A percentile compares a stretch with the other conserved stretches of the same genome.
Evolutionary conservation across 2,888 invertebrate species (phyloP).

Genomic region (Tipula helvola): DNA sequence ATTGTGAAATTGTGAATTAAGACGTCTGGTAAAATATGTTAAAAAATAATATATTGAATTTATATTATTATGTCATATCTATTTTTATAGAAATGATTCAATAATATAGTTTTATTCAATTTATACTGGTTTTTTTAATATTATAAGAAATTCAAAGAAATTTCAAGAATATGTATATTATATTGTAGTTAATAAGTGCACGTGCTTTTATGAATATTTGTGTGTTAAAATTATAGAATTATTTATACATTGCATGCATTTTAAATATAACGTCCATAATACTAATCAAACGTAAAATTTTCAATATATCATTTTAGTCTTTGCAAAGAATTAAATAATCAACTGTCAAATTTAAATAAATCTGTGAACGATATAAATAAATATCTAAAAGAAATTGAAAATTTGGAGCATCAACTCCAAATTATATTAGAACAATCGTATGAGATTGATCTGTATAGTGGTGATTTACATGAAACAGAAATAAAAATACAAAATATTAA

Average conservation of each 20-base stretch:
- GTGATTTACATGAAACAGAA: slow-evolving; percentile 52
- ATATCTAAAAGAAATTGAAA: slow-evolving; percentile 55
- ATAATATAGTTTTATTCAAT: neutral
- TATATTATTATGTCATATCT: slow-evolving; percentile 7
- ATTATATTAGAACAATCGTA: slow-evolving; percentile 51
- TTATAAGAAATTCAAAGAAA: neutral
- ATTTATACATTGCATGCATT: neutral
- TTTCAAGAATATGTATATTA: neutral
- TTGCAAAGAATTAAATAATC: neutral
- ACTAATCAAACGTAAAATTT: neutral
- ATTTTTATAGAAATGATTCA: slow-evolving; percentile 6
- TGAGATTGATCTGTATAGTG: slow-evolving; percentile 65
- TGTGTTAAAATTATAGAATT: neutral
- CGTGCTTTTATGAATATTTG: neutral
- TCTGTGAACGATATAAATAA: slow-evolving; percentile 66
- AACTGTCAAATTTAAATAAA: slow-evolving; percentile 45
- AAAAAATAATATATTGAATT: neutral
- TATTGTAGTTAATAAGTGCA: neutral
- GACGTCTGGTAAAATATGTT: neutral
- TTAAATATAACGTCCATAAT: neutral
- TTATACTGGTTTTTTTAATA: neutral
- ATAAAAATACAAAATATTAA: slow-evolving; percentile 45
- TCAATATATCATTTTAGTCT: neutral
- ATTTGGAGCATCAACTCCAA: slow-evolving; percentile 54
- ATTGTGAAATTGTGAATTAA: slow-evolving; percentile 4